Evolutionary conservation across 2,888 invertebrate genomes (phyloP).

Genomic region (Julus scandinavius): DNA sequence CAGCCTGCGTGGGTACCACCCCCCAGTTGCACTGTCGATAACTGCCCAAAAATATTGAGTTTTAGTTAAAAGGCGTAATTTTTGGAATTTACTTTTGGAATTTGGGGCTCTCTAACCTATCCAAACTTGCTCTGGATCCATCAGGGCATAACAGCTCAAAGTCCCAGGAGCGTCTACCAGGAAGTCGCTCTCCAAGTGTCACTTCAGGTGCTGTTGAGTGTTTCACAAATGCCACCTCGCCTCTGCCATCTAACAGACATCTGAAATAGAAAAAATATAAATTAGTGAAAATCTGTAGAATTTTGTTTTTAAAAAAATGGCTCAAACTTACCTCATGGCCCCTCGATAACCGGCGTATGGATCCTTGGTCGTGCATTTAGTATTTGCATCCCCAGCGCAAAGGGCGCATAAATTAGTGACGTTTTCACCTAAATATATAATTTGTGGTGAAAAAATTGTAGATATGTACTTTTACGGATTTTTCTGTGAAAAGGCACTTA

Average conservation of each 20-base stretch:
- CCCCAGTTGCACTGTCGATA: slow-evolving; percentile 53
- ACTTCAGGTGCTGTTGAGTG: slow-evolving; percentile 89
- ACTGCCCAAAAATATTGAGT: neutral
- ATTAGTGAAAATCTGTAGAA: neutral
- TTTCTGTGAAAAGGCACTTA: too few relatives aligned
- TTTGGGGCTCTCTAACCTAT: slow-evolving; percentile 50
- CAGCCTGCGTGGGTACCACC: slow-evolving; percentile 40
- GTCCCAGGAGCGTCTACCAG: slow-evolving; percentile 90
- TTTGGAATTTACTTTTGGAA: neutral
- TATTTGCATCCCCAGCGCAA: slow-evolving; percentile 67
- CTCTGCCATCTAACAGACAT: slow-evolving; percentile 75
- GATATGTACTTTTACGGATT: too few relatives aligned
- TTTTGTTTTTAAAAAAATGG: too few relatives aligned
- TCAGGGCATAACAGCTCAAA: slow-evolving; percentile 93
- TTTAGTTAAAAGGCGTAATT: neutral
- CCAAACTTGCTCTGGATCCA: slow-evolving; percentile 75
- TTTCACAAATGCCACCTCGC: slow-evolving; percentile 82
- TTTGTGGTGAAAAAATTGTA: neutral
- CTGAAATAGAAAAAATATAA: slow-evolving; percentile 40
- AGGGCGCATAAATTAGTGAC: slow-evolving; percentile 69
- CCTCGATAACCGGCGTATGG: slow-evolving; percentile 69
- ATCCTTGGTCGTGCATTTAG: slow-evolving; percentile 59
- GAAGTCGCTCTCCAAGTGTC: slow-evolving; percentile 93
- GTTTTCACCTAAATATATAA: slow-evolving; percentile 39
- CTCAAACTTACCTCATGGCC: slow-evolving; percentile 53